Evolutionary conservation across 2,797 vertebrate genomes (phyloP), one percentile per base, ranked within the genome.

Genomic region (Threskiornis aethiopicus): DNA sequence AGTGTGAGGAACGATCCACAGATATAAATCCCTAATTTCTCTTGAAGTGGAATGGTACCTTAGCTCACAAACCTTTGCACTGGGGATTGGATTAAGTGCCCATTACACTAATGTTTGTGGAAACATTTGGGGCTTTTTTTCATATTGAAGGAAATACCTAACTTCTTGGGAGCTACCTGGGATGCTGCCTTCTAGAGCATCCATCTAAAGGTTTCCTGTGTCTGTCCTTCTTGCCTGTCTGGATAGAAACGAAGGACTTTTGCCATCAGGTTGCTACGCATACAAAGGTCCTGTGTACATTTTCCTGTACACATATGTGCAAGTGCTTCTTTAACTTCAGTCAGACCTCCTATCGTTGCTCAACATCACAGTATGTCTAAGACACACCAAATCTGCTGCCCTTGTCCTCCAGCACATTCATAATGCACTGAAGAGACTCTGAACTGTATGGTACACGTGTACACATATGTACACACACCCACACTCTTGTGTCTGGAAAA

Each of bases 31-130:
- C 31, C 12, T 17, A 31, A 25, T 62, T 28, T 66, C 11, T 78
- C 13, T 39, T 35, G 5, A 54, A 70, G 42, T 28, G 13, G 65
- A 77, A 41, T 16, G 42, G n/a, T 25, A 66, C 25, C 14, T 66
- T 49, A 29, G 26, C 0, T 58, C 10, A 22, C 51, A 73, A 65
- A 91, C 1, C 28, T 81, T 62, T 87, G 73, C 21, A 26, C 14
- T 44, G 25, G 24, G 49, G 14, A 15, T 59, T 55, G 42, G 37
- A 42, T 14, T 44, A 66, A 49, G 5, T 84, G 39, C 17, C n/a
- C 19, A 11, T 11, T n/a, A 33, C n/a, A 49, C 0, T 0, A 81
- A 65, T 20, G 2, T 28, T 70, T 52, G n/a, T 26, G 28, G 28
- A 87, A 77, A 65, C 3, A 46, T 21, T 35, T 52, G 5, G 21